A percentile compares a stretch with the other conserved stretches of the same genome.
These are phyloP conservation scores for Stenurella melanura DNA, from an alignment of 2,888 invertebrate species.

Conservation along the genomic window DNA sequence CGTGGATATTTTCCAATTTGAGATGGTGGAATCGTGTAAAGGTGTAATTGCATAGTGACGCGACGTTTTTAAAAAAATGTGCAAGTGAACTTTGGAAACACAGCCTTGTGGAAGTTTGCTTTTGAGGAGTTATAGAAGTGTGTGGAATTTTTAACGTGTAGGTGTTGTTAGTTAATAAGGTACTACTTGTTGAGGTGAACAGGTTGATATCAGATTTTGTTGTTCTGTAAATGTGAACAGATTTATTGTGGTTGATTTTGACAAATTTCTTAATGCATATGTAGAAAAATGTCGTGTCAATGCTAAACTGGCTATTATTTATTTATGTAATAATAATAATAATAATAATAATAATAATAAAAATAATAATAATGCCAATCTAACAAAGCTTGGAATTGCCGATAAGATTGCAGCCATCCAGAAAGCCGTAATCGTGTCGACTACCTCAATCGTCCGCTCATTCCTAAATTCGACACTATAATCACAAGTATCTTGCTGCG, in stretches of 20 bases:
- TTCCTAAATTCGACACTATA: no score
- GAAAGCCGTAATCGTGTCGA: no score
- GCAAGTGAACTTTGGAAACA: conserved; percentile 15
- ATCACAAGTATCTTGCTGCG: no score
- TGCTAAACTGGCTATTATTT: background rate
- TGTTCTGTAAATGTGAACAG: background rate
- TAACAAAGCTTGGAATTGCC: no score
- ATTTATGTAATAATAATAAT: no score
- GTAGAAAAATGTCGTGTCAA: background rate
- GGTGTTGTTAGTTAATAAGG: conserved; percentile 19
- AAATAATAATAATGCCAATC: no score
- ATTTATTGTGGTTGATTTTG: background rate
- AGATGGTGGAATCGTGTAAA: conserved; percentile 11
- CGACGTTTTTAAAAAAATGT: conserved; percentile 12
- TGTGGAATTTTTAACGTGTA: conserved; percentile 33
- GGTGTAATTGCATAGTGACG: background rate
- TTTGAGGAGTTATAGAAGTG: conserved; percentile 5
- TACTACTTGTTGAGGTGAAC: conserved; percentile 16
- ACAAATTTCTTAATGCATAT: background rate
- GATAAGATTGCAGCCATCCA: no score
- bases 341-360: no score
- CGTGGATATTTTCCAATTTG: conserved; percentile 21
- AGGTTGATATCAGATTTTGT: conserved; percentile 28
- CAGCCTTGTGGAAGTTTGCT: conserved; percentile 16
- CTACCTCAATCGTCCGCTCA: no score